Percentiles rank a stretch among this genome's conserved stretches.
Evolutionary conservation across 2,888 invertebrate species (phyloP).

Genomic region (Melikaiella ostensackeni): DNA sequence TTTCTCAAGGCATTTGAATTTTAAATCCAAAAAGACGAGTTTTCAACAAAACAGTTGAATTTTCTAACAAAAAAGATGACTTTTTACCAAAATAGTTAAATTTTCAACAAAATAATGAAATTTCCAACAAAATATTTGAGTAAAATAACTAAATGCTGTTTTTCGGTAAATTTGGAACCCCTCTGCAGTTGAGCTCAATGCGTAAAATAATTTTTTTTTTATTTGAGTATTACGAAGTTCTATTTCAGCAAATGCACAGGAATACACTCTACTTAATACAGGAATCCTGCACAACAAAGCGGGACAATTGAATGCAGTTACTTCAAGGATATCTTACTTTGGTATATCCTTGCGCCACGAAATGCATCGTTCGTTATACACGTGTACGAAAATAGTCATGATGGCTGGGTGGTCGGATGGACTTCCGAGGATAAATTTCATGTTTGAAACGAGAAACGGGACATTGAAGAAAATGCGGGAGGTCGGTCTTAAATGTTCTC

Average conservation of each 20-base stretch:
- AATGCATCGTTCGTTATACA: constrained; percentile 7
- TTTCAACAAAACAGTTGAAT: no score
- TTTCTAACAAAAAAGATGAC: no score
- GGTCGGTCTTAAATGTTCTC: not conserved
- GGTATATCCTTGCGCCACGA: constrained; percentile 14
- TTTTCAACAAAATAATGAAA: no score
- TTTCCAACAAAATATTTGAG: no score
- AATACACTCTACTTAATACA: no score
- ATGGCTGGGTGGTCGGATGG: not conserved
- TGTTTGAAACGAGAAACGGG: not conserved
- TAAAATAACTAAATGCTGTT: no score
- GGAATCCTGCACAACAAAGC: not conserved
- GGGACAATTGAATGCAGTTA: constrained; percentile 7
- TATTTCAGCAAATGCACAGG: not conserved
- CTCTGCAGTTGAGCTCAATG: not conserved
- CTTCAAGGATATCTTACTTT: constrained; percentile 10
- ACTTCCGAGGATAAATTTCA: constrained; percentile 22
- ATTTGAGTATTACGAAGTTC: not conserved
- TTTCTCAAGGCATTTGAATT: no score
- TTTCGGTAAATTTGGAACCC: not conserved
- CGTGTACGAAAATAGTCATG: constrained; percentile 3
- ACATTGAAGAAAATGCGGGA: constrained; percentile 10
- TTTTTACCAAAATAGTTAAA: no score
- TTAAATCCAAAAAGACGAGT: no score
- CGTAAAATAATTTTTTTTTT: not conserved